Conservation (phyloP, 2,888 invertebrate genomes). For the Lamproptera curius region DNA sequence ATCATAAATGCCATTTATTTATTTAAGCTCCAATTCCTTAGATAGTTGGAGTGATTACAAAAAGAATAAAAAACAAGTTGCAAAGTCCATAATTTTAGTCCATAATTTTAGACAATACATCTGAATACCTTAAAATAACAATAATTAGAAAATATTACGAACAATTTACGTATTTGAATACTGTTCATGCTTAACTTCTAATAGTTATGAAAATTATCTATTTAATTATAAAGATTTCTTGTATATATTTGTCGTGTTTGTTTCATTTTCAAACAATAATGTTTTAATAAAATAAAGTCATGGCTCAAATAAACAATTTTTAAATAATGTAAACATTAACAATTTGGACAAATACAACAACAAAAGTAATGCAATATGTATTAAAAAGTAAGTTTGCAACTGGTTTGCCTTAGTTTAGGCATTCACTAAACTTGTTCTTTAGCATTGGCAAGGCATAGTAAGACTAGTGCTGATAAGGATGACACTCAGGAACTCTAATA, state of each 20-base stretch:
- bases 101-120: not conserved
- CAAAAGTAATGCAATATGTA: too few species aligned
- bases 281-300: too few species aligned
- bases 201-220: slow-evolving; percentile 1
- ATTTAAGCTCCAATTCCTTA: slow-evolving; percentile 6
- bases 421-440: not conserved
- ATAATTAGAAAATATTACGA: slow-evolving; percentile 1
- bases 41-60: not conserved
- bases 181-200: slow-evolving; percentile 18
- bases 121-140: not conserved
- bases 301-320: too few species aligned
- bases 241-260: too few species aligned
- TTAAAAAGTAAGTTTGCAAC: too few species aligned
- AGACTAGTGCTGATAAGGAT: slow-evolving; percentile 8
- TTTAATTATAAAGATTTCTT: too few species aligned
- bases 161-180: slow-evolving; percentile 13
- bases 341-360: too few species aligned
- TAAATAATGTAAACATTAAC: too few species aligned
- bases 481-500: slow-evolving; percentile 11
- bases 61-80: not conserved
- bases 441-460: slow-evolving; percentile 10
- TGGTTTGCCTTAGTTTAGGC: too few species aligned
- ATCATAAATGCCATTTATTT: slow-evolving; percentile 36
- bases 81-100: not conserved
- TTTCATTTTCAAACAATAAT: too few species aligned